Evolutionary conservation across 1,140 invertebrate species (phyloP).

Genomic region (Chlorops oryzae): DNA sequence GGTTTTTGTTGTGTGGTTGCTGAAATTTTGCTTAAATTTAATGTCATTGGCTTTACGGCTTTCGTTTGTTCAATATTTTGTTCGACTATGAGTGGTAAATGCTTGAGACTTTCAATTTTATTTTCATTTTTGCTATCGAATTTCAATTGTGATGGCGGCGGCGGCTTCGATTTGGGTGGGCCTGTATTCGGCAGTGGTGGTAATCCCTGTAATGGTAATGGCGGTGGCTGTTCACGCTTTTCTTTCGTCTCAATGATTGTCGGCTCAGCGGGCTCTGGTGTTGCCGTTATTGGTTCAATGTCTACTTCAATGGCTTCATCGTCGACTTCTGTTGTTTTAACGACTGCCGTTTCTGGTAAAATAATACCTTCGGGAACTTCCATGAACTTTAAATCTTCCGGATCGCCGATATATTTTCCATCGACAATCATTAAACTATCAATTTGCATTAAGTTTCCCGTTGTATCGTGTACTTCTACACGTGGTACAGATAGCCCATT

Average conservation of each 20-base stretch:
- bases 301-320: conserved; percentile 31
- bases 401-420: conserved; percentile 47
- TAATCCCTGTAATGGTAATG: conserved; percentile 10
- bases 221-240: conserved; percentile 7
- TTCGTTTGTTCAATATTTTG: conserved; percentile 24
- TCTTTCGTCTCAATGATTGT: conserved; percentile 32
- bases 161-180: conserved; percentile 25
- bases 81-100: conserved; percentile 41
- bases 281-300: conserved; percentile 35
- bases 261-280: conserved; percentile 36
- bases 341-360: conserved; percentile 21
- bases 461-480: conserved; percentile 61
- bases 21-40: conserved; percentile 32
- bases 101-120: conserved; percentile 44
- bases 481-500: conserved; percentile 49
- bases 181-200: conserved; percentile 33
- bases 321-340: conserved; percentile 29
- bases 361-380: conserved; percentile 37
- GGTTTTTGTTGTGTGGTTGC: conserved; percentile 17
- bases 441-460: conserved; percentile 58
- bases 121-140: conserved; percentile 47
- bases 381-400: conserved; percentile 42
- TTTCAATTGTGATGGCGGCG: conserved; percentile 18
- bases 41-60: conserved; percentile 33
- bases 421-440: conserved; percentile 53